phyloP scores from a whole-genome alignment of 2,113 vertebrate genomes.

The Regulus satrapa region DNA sequence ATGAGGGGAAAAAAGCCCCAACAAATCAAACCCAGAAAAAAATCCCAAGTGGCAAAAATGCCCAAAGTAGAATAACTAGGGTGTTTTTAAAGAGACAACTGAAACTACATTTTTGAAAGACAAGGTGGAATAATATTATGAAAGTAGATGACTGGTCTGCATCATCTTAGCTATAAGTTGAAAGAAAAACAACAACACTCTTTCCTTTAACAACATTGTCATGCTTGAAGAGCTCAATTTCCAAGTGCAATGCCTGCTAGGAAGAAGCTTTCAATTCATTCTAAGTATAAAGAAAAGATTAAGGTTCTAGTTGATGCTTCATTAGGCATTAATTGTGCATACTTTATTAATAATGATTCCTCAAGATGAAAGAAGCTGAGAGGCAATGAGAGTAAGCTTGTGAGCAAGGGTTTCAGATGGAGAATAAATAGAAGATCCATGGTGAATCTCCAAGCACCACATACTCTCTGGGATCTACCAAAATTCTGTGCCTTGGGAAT shows the following conservation, averaged over 20 bases:
- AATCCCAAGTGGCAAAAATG: neutral
- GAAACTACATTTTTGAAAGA: neutral
- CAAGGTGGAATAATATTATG: neutral
- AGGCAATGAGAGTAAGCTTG: neutral
- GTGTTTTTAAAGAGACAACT: neutral
- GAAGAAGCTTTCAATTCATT: neutral
- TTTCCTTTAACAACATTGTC: neutral
- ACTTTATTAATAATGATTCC: neutral
- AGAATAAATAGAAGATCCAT: neutral
- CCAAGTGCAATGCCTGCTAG: neutral
- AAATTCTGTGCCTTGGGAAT: neutral
- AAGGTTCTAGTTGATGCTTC: neutral
- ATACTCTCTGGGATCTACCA: neutral
- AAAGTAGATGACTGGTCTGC: neutral
- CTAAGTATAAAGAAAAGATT: neutral
- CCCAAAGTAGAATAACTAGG: neutral
- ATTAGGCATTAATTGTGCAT: neutral
- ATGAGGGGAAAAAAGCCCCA: accelerated
- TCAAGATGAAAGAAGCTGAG: neutral
- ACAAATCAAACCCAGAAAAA: neutral
- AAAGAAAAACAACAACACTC: neutral
- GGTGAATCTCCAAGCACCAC: neutral
- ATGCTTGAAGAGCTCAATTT: neutral
- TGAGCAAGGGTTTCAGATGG: neutral
- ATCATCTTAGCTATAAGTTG: neutral